These are phyloP conservation scores for Eulimnadia texana DNA, from an alignment of 1,140 invertebrate genomes.

Conservation along the genomic window DNA sequence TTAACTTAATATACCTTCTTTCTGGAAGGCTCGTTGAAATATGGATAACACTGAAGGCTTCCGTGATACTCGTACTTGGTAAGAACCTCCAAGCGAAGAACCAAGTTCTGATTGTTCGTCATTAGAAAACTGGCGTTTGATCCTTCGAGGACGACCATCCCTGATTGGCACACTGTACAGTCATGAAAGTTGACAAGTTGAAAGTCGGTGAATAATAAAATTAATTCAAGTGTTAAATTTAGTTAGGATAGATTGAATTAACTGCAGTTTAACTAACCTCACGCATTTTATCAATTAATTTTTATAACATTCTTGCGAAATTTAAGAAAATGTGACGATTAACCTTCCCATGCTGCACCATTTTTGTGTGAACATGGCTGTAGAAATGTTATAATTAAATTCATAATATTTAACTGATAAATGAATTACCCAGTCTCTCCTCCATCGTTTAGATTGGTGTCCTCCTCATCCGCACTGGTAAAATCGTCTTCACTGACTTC, in stretches of 20 bases:
- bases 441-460: constrained; percentile 21
- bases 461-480: constrained; percentile 13
- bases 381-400: no score
- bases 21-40: background rate
- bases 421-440: constrained; percentile 14
- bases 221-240: background rate
- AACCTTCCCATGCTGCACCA: background rate
- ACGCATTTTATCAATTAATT: background rate
- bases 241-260: background rate
- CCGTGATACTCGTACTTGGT: background rate
- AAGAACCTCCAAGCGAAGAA: background rate
- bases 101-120: background rate
- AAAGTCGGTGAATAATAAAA: background rate
- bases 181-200: background rate
- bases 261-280: background rate
- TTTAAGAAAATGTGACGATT: background rate
- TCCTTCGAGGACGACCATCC: background rate
- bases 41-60: background rate
- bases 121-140: background rate
- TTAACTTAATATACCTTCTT: background rate
- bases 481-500: constrained; percentile 14
- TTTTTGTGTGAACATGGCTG: no score
- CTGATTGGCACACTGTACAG: background rate
- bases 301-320: background rate
- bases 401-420: constrained; percentile 1